These are phyloP conservation scores for Passer montanus DNA, from an alignment of 2,113 vertebrate species.

Conservation along the genomic window DNA sequence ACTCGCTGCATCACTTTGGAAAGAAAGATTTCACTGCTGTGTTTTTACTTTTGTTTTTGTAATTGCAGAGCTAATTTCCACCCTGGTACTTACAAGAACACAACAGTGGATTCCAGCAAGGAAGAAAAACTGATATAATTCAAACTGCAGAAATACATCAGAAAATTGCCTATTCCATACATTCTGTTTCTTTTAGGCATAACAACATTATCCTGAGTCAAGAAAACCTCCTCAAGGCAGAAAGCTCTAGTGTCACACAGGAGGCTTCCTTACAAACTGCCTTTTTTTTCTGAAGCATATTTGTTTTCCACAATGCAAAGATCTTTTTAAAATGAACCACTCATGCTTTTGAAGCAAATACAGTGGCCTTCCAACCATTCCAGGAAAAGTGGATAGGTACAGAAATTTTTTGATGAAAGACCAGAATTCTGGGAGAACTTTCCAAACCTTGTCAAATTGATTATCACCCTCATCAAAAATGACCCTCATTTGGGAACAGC, in stretches of 20 bases:
- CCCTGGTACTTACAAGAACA: background rate
- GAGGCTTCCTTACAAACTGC: background rate
- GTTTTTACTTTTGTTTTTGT: background rate
- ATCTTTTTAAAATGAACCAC: slow-evolving; percentile 11
- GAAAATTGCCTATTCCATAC: background rate
- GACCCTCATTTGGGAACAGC: background rate
- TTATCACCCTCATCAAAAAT: background rate
- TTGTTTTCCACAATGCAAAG: background rate
- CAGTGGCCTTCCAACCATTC: background rate
- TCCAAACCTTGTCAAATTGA: background rate
- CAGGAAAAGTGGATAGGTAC: background rate
- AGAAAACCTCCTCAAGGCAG: background rate
- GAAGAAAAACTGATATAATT: background rate
- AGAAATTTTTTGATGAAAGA: background rate
- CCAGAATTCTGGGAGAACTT: background rate
- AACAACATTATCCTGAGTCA: background rate
- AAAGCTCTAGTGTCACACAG: background rate
- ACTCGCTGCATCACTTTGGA: background rate
- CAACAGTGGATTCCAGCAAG: background rate
- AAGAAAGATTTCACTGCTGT: background rate
- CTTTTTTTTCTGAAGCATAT: background rate
- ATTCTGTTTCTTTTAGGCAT: background rate
- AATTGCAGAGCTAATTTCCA: background rate
- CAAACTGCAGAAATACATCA: background rate
- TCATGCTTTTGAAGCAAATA: background rate